Evolutionary conservation across 2,797 vertebrate genomes (phyloP), one percentile per base, ranked within the genome.

Genomic region (Orestias chungarensis): DNA sequence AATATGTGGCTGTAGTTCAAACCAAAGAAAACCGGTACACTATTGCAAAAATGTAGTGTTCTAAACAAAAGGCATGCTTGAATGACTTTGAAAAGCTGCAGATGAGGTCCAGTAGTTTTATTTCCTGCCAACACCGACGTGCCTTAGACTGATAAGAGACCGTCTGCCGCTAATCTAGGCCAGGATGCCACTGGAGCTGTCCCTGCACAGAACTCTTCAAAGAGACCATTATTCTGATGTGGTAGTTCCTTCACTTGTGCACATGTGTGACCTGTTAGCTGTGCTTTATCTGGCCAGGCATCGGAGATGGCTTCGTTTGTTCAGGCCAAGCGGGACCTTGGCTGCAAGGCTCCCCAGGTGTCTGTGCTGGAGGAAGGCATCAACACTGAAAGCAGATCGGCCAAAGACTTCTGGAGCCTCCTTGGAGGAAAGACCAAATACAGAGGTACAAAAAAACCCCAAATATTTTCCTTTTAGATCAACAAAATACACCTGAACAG

Each of bases 331-430:
- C 81, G 94, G 80, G 95, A 96, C 82, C 91, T 96, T 0, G 95
- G 95, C 29, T 96, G 95, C 66, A 95, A 94, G 72, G 95, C 95
- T 9, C 75, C 91, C 0, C 93, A 95, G 78, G 93, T 96, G 77
- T 95, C 93, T 0, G 46, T 93, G 70, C 91, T 96, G 76, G 95
- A 96, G 70, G 95, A 96, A 80, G 94, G 94, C 43, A 93, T 95
- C 84, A 95, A 95, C 89, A 88, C 92, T 0, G 93, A 94, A 23
- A 94, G 74, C 86, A 91, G 88, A 84, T 91, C 88, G 66, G 94
- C 93, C 86, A 94, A 92, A 80, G 94, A 95, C 70, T 96, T 96
- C 90, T 96, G 95, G 95, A 93, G 81, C 72, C 90, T 96, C 47
- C 89, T 95, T 33, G 94, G 94, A 70, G 95, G 95, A 75, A 92